Evolutionary conservation across 2,113 vertebrate genomes (phyloP).

Genomic region (Furnarius figulus): DNA sequence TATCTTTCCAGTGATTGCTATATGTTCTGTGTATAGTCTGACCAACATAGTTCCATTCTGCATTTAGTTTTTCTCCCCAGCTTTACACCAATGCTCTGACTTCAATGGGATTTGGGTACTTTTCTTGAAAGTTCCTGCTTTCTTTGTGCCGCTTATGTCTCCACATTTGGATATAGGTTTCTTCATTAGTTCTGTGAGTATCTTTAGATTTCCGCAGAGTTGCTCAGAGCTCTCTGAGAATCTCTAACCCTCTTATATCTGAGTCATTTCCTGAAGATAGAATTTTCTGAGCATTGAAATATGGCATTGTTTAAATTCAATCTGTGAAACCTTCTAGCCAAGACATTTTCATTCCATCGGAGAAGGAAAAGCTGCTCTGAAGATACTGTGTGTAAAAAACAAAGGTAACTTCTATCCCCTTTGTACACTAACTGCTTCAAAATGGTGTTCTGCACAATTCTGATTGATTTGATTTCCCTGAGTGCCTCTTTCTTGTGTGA

Average conservation of each 20-base stretch:
- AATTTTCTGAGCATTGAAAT: background rate
- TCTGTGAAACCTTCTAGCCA: background rate
- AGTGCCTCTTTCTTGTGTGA: background rate
- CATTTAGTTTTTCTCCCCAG: background rate
- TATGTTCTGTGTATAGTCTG: background rate
- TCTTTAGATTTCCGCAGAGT: background rate
- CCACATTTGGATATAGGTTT: background rate
- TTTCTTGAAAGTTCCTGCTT: background rate
- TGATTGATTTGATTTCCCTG: background rate
- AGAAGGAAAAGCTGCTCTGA: background rate
- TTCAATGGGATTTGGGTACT: background rate
- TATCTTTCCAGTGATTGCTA: background rate
- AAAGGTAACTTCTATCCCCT: background rate
- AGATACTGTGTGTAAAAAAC: background rate
- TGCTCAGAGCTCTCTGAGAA: background rate
- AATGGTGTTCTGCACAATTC: background rate
- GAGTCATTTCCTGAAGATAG: background rate
- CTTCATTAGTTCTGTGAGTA: background rate
- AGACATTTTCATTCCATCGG: background rate
- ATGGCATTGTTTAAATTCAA: background rate
- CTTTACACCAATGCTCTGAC: background rate
- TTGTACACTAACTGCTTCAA: background rate
- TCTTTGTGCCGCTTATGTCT: background rate
- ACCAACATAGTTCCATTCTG: background rate
- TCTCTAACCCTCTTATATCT: background rate